These are phyloP conservation scores for Halcyon smyrnensis DNA, from an alignment of 2,797 vertebrate genomes.

Conservation along the genomic window DNA sequence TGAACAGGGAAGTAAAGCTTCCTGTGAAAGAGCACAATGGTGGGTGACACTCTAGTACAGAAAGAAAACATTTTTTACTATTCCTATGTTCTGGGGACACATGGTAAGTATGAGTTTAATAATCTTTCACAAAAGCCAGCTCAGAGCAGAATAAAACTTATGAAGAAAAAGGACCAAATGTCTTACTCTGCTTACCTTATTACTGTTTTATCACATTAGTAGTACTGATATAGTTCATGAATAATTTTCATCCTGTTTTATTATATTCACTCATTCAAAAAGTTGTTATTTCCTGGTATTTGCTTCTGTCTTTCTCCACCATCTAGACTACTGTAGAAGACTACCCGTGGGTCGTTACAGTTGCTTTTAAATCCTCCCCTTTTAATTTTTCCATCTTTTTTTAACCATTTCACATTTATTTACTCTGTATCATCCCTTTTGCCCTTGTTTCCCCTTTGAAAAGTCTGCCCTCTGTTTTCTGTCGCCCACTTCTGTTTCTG, in stretches of 20 bases:
- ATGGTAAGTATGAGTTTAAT: background rate
- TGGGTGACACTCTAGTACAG: background rate
- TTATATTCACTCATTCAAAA: background rate
- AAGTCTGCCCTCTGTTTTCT: background rate
- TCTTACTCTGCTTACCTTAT: background rate
- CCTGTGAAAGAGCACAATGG: background rate
- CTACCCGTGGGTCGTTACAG: background rate
- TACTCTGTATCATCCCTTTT: background rate
- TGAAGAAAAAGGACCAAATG: background rate
- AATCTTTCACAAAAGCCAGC: background rate
- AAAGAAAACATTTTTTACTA: background rate
- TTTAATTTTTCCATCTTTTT: background rate
- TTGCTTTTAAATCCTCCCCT: background rate
- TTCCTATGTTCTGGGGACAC: background rate
- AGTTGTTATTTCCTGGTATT: background rate
- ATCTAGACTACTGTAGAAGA: background rate
- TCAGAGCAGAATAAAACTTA: background rate
- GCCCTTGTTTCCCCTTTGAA: background rate
- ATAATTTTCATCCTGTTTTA: background rate
- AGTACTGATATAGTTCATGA: background rate
- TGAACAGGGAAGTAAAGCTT: slow-evolving; percentile 7
- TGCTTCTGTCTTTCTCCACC: background rate
- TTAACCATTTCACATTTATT: background rate
- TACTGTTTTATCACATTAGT: background rate
- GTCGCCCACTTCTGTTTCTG: background rate